These are phyloP conservation scores for Calypte anna DNA, from an alignment of 2,113 vertebrate genomes.

Conservation along the genomic window DNA sequence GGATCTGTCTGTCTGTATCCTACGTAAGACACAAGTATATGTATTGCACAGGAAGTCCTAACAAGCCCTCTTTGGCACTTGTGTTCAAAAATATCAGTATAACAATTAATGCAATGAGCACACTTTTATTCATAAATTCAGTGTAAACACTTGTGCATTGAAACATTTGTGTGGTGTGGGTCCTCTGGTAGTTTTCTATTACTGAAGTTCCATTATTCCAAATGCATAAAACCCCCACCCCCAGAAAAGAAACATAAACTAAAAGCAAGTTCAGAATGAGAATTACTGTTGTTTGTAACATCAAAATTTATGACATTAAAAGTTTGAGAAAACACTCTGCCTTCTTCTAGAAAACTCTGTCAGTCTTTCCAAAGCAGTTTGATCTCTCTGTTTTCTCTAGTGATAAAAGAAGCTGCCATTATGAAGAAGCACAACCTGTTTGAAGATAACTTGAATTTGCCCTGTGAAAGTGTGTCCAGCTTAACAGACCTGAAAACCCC, in stretches of 20 bases:
- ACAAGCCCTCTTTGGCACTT: not conserved
- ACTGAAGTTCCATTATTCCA: not conserved
- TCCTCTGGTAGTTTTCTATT: not conserved
- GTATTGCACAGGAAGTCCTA: not conserved
- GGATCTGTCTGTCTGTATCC: not conserved
- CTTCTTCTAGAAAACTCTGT: not conserved
- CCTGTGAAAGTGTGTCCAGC: slow-evolving; percentile 85
- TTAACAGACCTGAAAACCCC: slow-evolving; percentile 79
- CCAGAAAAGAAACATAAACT: not conserved
- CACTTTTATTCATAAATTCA: not conserved
- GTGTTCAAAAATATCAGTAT: not conserved
- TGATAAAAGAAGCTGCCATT: slow-evolving; percentile 88
- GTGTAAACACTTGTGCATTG: not conserved
- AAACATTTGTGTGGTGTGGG: not conserved
- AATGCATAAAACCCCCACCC: not conserved
- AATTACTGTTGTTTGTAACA: not conserved
- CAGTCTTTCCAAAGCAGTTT: not conserved
- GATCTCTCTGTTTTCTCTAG: slow-evolving; percentile 68
- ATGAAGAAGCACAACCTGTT: slow-evolving; percentile 91
- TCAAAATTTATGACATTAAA: not conserved
- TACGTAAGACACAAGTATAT: not conserved
- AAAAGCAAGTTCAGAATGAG: not conserved
- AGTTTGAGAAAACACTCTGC: not conserved
- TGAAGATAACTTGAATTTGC: slow-evolving; percentile 81
- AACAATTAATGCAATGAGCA: not conserved